A percentile compares a stretch with the other conserved stretches of the same genome.
Conservation (phyloP, 2,113 vertebrate genomes). For the Alligator mississippiensis region DNA sequence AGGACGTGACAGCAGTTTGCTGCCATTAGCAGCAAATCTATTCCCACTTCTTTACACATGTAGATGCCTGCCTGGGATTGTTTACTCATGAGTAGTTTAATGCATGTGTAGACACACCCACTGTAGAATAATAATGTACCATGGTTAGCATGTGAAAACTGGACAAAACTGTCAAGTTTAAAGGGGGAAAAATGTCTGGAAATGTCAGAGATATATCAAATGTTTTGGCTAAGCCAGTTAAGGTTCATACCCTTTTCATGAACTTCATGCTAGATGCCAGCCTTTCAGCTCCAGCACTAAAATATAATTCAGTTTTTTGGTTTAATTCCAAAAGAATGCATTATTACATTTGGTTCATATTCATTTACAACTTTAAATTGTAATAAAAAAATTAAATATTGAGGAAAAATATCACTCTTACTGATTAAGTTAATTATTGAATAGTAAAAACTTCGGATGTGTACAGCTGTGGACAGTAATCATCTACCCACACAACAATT, state of each 20-base stretch:
- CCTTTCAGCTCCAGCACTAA: not conserved
- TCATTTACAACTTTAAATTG: too few relatives aligned
- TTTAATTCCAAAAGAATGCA: not conserved
- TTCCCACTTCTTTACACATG: too few relatives aligned
- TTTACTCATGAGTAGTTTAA: too few relatives aligned
- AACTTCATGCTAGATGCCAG: not conserved
- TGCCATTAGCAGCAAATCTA: too few relatives aligned
- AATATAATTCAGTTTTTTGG: not conserved
- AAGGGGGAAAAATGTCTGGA: not conserved
- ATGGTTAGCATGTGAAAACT: not conserved
- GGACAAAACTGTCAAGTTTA: slow-evolving; percentile 23
- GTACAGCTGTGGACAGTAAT: not conserved
- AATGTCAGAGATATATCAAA: not conserved
- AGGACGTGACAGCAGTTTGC: too few relatives aligned
- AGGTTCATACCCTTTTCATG: not conserved
- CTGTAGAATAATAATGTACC: not conserved
- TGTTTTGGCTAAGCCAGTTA: not conserved
- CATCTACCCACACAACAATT: not conserved
- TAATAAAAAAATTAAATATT: too few relatives aligned
- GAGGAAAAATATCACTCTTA: too few relatives aligned
- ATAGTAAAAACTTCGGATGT: not conserved
- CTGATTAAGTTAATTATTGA: not conserved
- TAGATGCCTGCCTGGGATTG: too few relatives aligned
- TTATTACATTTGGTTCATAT: rapidly evolving
- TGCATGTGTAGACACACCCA: not conserved